phyloP scores from a whole-genome alignment of 1,140 invertebrate species.

The Aporrectodea caliginosa region DNA sequence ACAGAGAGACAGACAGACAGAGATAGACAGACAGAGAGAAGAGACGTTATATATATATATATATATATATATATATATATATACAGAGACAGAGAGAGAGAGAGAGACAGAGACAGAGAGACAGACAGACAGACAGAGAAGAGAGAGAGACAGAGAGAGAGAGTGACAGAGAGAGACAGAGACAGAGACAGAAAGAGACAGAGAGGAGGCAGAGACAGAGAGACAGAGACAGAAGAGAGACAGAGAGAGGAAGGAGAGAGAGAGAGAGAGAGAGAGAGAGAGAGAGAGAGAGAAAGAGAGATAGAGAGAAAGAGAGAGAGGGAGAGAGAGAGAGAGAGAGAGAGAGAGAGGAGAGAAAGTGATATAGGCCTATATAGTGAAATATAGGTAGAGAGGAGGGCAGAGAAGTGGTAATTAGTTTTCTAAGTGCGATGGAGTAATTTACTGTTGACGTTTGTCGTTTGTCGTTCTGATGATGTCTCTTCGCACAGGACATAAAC shows the following conservation, averaged over 20 bases:
- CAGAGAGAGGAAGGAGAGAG: neutral
- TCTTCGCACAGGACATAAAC: neutral
- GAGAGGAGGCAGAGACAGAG: neutral
- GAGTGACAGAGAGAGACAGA: neutral
- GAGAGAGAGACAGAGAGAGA: neutral
- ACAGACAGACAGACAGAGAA: neutral
- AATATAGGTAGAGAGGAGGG: neutral
- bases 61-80: too few species aligned
- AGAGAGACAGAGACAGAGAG: neutral
- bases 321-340: neutral
- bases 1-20: neutral
- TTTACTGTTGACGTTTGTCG: too few species aligned
- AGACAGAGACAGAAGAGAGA: neutral
- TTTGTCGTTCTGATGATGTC: neutral
- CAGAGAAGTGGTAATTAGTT: neutral
- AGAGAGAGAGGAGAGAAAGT: neutral
- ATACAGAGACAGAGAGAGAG: too few species aligned
- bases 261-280: neutral
- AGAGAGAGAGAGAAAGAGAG: neutral
- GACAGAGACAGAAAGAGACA: neutral
- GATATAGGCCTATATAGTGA: neutral
- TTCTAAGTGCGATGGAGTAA: neutral
- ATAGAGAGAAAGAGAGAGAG: neutral
- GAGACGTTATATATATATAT: too few species aligned
- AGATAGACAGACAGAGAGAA: neutral